Base-by-base conservation (phyloP, 2,113 vertebrate species). In the Paradisaea rubra region DNA sequence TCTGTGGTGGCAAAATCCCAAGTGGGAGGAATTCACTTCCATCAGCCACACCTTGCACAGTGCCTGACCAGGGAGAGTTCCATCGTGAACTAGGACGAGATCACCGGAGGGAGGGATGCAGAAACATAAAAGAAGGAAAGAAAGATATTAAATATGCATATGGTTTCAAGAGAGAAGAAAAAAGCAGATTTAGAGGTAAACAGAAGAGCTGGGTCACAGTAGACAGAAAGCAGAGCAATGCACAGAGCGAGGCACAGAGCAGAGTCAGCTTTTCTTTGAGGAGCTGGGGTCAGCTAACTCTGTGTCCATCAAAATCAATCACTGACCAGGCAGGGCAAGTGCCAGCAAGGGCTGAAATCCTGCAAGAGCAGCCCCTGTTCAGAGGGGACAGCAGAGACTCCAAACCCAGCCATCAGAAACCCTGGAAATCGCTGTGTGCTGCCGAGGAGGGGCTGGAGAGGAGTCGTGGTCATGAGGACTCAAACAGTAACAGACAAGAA, bases 191-290 rank as follows among this genome's bases (percentile, higher is more conserved):
- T 37, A 45, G 69, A 45, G 8, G 6, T 69, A 76, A 95, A 54
- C 9, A 82, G 70, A 87, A 45, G 17, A 88, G 63, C 42, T 80
- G 42, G 63, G 50, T 76, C 41, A 50, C 2, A 2, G 78, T 0
- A 79, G 50, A 89, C 15, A 77, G 60, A 86, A 70, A 86, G 30
- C 44, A 83, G 70, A 87, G 44, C 52, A 64, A 71, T 0, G 1
- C 0, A 0, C 2, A 77, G 50, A 63, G 30, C 0, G 2, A 78
- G 69, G 14, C 9, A 57, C 24, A 56, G 64, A 60, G 71, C 52
- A 63, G 23, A 85, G 44, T 19, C 10, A 15, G n/a, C 15, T 65
- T 65, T 81, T 74, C 42, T 71, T 30, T 33, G 35, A 73, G 33
- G 42, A 88, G 25, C 35, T 78, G 56, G n/a, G 47, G 21, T 87